A percentile compares a stretch with the other conserved stretches of the same genome.
These are phyloP conservation scores for Oncopodura yosiiana DNA, from an alignment of 1,140 invertebrate species.

Conservation along the genomic window DNA sequence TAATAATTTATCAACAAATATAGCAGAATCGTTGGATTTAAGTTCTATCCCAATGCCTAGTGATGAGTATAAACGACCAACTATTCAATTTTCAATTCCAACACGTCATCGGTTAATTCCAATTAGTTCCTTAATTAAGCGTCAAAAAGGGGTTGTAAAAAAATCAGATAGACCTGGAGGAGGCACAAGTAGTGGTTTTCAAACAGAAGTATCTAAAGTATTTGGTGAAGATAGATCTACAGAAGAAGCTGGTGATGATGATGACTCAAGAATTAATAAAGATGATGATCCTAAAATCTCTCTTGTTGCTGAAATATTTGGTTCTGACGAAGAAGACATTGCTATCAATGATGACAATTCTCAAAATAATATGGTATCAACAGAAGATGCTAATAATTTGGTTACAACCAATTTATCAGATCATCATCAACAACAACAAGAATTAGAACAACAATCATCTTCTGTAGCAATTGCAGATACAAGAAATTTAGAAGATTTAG, in stretches of 20 bases:
- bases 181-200: conserved; percentile 16
- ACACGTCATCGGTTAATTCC: conserved; percentile 27
- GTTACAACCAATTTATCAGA: too few species aligned
- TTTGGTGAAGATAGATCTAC: conserved; percentile 21
- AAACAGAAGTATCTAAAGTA: conserved; percentile 25
- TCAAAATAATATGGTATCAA: too few species aligned
- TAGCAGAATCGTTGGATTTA: conserved; percentile 3
- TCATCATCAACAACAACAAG: too few species aligned
- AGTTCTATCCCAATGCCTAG: conserved; percentile 22
- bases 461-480: too few species aligned
- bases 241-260: conserved; percentile 22
- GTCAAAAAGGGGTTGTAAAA: conserved; percentile 29
- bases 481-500: too few species aligned
- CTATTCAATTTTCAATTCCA: conserved; percentile 34
- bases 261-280: background rate
- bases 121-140: conserved; percentile 31
- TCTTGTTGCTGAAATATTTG: conserved; percentile 31
- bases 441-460: too few species aligned
- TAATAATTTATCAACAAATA: too few species aligned
- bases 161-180: conserved; percentile 22
- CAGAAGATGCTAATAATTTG: too few species aligned
- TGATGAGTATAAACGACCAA: conserved; percentile 27
- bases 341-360: conserved; percentile 6
- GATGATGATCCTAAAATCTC: conserved; percentile 24
- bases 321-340: conserved; percentile 29